phyloP scores from a whole-genome alignment of 2,113 vertebrate species.

The Gobiocypris rarus region DNA sequence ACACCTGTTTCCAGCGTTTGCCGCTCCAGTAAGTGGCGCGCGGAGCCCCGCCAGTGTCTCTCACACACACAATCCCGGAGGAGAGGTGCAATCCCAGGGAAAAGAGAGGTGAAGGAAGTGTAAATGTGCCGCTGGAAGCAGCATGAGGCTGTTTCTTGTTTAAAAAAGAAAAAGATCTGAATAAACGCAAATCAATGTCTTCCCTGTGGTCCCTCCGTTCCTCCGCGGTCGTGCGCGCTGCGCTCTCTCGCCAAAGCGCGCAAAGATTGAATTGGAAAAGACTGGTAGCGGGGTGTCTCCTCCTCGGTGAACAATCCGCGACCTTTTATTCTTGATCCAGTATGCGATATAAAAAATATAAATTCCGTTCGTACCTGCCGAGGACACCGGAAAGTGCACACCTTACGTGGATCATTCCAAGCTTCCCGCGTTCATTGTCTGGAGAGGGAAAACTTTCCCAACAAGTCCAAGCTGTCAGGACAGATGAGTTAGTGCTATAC shows the following conservation, averaged over 20 bases:
- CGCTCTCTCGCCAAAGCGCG: slow-evolving; percentile 57
- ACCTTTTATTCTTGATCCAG: slow-evolving; percentile 59
- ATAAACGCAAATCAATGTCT: slow-evolving; percentile 38
- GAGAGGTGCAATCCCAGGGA: slow-evolving; percentile 72
- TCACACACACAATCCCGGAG: slow-evolving; percentile 73
- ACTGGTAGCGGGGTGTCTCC: slow-evolving; percentile 43
- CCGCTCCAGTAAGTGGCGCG: slow-evolving; percentile 69
- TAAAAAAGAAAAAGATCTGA: slow-evolving; percentile 47
- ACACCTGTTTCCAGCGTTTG: slow-evolving; percentile 80
- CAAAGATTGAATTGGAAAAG: slow-evolving; percentile 58
- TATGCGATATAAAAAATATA: slow-evolving; percentile 61
- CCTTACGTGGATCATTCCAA: slow-evolving; percentile 72
- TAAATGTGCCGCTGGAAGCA: slow-evolving; percentile 69
- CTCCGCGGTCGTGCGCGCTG: slow-evolving; percentile 23
- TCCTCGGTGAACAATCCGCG: slow-evolving; percentile 63
- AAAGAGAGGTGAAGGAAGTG: slow-evolving; percentile 67
- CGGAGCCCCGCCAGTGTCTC: slow-evolving; percentile 66
- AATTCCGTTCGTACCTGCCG: slow-evolving; percentile 71
- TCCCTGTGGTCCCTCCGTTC: slow-evolving; percentile 52
- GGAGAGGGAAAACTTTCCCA: slow-evolving; percentile 44
- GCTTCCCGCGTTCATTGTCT: slow-evolving; percentile 55
- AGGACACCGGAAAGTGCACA: slow-evolving; percentile 65
- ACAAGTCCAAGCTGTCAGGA: slow-evolving; percentile 46
- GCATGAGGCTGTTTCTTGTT: slow-evolving; percentile 79
- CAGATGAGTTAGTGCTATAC: slow-evolving; percentile 17